Conservation (phyloP, 2,888 invertebrate species). For the Ennomos erosarius region DNA sequence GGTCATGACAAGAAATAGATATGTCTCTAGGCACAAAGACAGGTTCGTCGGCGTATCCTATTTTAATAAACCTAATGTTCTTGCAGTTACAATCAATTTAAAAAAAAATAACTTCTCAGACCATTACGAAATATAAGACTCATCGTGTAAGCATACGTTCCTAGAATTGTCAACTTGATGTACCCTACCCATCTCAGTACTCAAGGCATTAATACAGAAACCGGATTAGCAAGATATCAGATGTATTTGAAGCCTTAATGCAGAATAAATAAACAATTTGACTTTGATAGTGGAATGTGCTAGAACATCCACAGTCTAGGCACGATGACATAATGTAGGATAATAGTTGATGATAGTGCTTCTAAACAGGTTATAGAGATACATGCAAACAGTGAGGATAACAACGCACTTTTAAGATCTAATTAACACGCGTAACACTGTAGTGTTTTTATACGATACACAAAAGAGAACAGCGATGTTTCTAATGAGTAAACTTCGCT, state of each 20-base stretch:
- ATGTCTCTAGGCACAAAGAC: neutral
- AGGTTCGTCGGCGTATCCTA: too few species aligned
- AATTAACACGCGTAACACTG: neutral
- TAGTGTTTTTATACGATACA: too few species aligned
- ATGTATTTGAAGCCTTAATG: slow-evolving; percentile 9
- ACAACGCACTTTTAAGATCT: slow-evolving; percentile 3
- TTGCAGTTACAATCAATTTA: too few species aligned
- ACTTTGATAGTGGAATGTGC: slow-evolving; percentile 32
- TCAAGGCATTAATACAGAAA: slow-evolving; percentile 5
- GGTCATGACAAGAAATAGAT: slow-evolving; percentile 20
- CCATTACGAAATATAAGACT: slow-evolving; percentile 30
- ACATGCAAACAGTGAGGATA: slow-evolving; percentile 14
- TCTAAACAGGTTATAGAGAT: slow-evolving; percentile 49
- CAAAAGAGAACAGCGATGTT: too few species aligned
- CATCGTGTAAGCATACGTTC: slow-evolving; percentile 1
- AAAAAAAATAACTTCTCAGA: too few species aligned
- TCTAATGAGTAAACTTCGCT: too few species aligned
- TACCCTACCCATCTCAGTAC: too few species aligned
- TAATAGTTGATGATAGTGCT: slow-evolving; percentile 50
- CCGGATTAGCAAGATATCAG: slow-evolving; percentile 5
- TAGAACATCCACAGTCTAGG: slow-evolving; percentile 32
- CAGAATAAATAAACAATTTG: slow-evolving; percentile 22
- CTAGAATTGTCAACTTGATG: too few species aligned
- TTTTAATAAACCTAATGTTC: too few species aligned
- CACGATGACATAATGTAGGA: slow-evolving; percentile 56